These are phyloP conservation scores for Rhamphomyia laevipes DNA, from an alignment of 2,888 invertebrate species.

Conservation along the genomic window DNA sequence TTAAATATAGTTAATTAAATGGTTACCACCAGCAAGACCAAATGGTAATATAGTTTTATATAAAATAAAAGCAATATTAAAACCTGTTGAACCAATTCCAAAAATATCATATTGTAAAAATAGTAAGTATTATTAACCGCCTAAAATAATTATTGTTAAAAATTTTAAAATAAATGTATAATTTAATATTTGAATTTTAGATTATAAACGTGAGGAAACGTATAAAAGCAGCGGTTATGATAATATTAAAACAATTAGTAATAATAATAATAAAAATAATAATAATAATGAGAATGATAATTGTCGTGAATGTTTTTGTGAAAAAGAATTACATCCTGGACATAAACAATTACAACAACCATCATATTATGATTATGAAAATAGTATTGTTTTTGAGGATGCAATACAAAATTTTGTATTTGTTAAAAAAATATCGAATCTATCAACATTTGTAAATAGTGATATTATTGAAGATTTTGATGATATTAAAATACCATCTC, in stretches of 20 bases:
- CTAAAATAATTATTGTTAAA: no score
- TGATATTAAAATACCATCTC: conserved; percentile 4
- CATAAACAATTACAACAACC: no score
- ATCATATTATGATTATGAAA: neutral
- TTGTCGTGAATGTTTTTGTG: no score
- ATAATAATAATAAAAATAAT: no score
- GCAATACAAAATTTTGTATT: conserved; percentile 67
- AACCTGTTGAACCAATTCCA: neutral
- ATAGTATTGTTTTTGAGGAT: conserved; percentile 64
- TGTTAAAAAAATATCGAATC: conserved; percentile 21
- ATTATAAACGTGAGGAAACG: no score
- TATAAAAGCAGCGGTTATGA: no score
- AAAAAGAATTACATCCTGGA: no score
- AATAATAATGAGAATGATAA: no score
- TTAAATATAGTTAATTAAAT: conserved; percentile 41
- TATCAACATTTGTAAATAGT: conserved; percentile 17
- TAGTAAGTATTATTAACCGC: neutral
- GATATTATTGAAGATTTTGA: conserved; percentile 12
- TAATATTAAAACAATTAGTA: no score
- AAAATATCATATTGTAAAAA: neutral
- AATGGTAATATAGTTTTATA: conserved; percentile 85
- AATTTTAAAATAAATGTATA: no score
- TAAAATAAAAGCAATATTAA: neutral
- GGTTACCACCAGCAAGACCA: conserved; percentile 71
- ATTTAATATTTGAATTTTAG: no score